phyloP scores from a whole-genome alignment of 2,888 invertebrate genomes.

The Sphaeridia pumilis region DNA sequence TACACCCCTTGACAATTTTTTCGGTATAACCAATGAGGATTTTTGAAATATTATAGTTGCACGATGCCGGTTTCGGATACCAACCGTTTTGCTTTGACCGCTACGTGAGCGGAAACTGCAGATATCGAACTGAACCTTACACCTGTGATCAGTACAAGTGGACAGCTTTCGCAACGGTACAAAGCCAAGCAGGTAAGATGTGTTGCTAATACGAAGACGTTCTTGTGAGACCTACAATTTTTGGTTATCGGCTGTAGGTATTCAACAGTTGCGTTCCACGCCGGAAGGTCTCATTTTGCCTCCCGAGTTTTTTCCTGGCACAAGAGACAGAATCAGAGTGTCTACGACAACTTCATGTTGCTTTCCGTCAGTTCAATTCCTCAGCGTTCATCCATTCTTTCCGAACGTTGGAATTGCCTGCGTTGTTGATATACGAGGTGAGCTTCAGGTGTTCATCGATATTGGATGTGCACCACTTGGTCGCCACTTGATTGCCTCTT shows the following conservation, averaged over 20 bases:
- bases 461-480: neutral
- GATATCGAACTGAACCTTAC: slow-evolving; percentile 30
- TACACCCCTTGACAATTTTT: neutral
- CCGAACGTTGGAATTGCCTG: slow-evolving; percentile 19
- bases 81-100: slow-evolving; percentile 30
- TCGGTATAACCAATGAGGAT: neutral
- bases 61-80: slow-evolving; percentile 3
- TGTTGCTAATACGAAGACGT: too few relatives aligned
- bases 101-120: slow-evolving; percentile 32
- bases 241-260: slow-evolving; percentile 7
- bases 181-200: slow-evolving; percentile 20
- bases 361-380: slow-evolving; percentile 30
- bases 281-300: slow-evolving; percentile 27
- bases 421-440: slow-evolving; percentile 31
- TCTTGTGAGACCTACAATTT: too few relatives aligned
- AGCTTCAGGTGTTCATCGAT: neutral
- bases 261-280: slow-evolving; percentile 25
- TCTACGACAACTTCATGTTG: slow-evolving; percentile 32
- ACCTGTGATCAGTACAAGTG: slow-evolving; percentile 33
- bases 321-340: slow-evolving; percentile 25
- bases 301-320: slow-evolving; percentile 17
- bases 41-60: neutral
- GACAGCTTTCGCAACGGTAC: slow-evolving; percentile 34
- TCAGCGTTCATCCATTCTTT: slow-evolving; percentile 22
- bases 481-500: neutral